phyloP scores from a whole-genome alignment of 2,113 vertebrate species.

The Nicator chloris region DNA sequence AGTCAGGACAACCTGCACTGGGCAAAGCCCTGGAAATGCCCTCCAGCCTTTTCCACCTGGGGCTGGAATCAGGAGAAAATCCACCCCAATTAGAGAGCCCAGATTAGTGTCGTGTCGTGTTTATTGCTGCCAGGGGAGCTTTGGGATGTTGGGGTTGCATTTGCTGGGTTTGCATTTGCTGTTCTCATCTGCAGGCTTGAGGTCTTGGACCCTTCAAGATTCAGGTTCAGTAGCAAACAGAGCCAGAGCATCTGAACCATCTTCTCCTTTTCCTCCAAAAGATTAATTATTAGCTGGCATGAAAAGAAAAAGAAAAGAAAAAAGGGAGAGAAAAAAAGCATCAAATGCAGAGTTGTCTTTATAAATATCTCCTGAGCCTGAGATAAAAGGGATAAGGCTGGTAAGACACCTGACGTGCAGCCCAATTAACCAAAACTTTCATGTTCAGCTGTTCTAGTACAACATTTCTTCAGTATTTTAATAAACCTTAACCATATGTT shows the following conservation, averaged over 20 bases:
- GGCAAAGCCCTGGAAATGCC: background rate
- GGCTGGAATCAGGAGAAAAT: background rate
- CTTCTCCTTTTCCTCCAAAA: background rate
- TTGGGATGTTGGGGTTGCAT: background rate
- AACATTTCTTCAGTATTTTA: constrained; percentile 16
- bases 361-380: background rate
- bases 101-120: background rate
- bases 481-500: constrained; percentile 5
- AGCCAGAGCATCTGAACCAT: background rate
- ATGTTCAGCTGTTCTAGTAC: background rate
- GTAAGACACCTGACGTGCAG: background rate
- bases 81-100: background rate
- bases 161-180: background rate
- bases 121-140: background rate
- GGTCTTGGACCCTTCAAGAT: background rate
- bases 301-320: background rate
- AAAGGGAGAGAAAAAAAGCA: background rate
- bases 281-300: background rate
- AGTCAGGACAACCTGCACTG: background rate
- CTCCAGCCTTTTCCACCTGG: background rate
- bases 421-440: background rate
- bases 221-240: background rate
- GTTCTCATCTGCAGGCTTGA: background rate
- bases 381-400: background rate
- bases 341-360: background rate